Conservation (phyloP, 2,113 vertebrate species). For the Columba livia region DNA sequence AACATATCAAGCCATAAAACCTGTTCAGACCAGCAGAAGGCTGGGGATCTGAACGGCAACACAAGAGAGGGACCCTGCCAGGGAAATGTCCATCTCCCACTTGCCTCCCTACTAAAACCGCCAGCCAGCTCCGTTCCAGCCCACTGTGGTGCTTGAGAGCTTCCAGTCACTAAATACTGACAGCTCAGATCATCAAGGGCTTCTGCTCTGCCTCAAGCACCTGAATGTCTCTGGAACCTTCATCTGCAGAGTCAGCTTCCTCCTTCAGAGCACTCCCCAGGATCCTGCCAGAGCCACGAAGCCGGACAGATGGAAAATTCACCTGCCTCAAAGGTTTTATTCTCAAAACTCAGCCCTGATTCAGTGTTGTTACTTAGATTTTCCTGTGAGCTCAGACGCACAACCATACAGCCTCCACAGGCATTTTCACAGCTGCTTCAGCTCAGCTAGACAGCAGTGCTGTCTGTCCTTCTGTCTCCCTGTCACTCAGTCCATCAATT, state of each 20-base stretch:
- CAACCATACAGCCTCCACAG: background rate
- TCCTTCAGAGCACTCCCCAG: background rate
- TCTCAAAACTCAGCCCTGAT: background rate
- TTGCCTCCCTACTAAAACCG: background rate
- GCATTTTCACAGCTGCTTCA: background rate
- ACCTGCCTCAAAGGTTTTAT: background rate
- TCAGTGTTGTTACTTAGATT: background rate
- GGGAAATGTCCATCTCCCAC: background rate
- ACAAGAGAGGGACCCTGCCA: background rate
- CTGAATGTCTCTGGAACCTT: background rate
- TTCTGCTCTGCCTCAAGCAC: constrained; percentile 40
- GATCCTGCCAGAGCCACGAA: background rate
- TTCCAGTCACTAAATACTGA: background rate
- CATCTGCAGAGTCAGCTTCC: constrained; percentile 31
- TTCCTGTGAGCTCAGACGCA: background rate
- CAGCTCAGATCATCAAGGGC: background rate
- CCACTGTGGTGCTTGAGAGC: background rate
- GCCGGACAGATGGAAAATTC: background rate
- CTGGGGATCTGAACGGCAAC: background rate
- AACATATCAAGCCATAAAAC: background rate
- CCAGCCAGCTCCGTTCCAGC: background rate
- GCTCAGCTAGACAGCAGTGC: background rate
- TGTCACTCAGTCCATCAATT: background rate
- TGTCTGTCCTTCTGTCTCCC: background rate
- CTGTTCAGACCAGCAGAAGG: background rate